Conservation (phyloP, 2,797 vertebrate species). For the Darevskia nairensis region DNA sequence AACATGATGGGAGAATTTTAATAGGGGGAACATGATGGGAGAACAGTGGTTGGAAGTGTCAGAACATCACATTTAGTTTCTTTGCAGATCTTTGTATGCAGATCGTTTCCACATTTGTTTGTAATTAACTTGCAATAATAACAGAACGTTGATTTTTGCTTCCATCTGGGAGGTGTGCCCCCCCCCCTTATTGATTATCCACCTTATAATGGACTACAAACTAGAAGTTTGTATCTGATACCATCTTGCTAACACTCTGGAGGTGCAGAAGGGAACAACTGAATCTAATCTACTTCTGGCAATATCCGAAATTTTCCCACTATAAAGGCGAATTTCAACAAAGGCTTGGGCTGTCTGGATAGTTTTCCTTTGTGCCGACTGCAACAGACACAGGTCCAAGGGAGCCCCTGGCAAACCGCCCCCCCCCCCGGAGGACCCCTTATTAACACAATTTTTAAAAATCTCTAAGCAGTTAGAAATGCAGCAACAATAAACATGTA, state of each 20-base stretch:
- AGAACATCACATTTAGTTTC: neutral
- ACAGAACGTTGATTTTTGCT: accelerated
- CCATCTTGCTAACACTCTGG: neutral
- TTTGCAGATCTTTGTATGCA: neutral
- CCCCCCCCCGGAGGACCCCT: too few species aligned
- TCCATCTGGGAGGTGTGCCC: neutral
- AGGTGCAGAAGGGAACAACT: neutral
- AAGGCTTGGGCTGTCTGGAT: neutral
- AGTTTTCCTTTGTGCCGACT: neutral
- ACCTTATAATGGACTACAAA: neutral
- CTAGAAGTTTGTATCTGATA: neutral
- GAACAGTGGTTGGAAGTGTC: neutral
- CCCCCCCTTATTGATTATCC: neutral
- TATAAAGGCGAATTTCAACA: neutral
- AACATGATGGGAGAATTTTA: neutral
- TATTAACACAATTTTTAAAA: too few species aligned
- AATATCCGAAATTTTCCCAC: neutral
- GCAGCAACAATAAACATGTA: too few species aligned
- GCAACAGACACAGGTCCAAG: neutral
- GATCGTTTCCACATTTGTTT: too few species aligned
- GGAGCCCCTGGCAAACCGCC: neutral
- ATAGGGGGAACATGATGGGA: neutral
- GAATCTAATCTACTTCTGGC: neutral
- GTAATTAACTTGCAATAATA: too few species aligned
- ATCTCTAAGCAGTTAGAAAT: too few species aligned